These are phyloP conservation scores for Setophaga petechia DNA, from an alignment of 2,113 vertebrate genomes.

Conservation along the genomic window DNA sequence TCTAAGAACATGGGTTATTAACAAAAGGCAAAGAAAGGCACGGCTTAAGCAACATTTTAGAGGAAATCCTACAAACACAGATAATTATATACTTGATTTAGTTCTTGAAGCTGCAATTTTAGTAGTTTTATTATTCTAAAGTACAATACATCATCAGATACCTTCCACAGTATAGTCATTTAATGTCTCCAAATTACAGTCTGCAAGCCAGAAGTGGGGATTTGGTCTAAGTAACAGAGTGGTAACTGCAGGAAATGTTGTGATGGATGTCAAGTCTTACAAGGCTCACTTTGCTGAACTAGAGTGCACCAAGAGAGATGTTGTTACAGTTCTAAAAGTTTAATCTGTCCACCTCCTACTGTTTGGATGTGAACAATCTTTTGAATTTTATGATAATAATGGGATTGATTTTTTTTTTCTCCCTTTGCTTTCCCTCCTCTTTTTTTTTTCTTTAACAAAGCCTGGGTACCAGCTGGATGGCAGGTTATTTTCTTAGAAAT, in stretches of 20 bases:
- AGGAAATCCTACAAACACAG: slow-evolving; percentile 62
- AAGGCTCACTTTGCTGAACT: not conserved
- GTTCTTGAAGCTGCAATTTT: slow-evolving; percentile 42
- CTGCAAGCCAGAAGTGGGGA: slow-evolving; percentile 3
- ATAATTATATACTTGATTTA: slow-evolving; percentile 69
- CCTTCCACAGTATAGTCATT: slow-evolving; percentile 58
- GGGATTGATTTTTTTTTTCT: not conserved
- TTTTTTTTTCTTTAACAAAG: not conserved
- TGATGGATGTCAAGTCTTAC: slow-evolving; percentile 11
- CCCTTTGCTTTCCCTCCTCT: not conserved
- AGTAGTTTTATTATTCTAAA: slow-evolving; percentile 57
- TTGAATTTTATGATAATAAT: slow-evolving; percentile 45
- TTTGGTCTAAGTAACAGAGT: slow-evolving; percentile 42
- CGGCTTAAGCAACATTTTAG: slow-evolving; percentile 57
- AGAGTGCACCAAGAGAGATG: not conserved
- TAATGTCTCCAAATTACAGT: slow-evolving; percentile 54
- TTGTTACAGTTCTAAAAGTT: slow-evolving; percentile 24
- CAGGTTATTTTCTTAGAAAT: slow-evolving; percentile 23
- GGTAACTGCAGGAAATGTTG: slow-evolving; percentile 46
- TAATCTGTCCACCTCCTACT: slow-evolving; percentile 39
- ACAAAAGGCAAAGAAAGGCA: slow-evolving; percentile 35
- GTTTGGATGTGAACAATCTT: slow-evolving; percentile 15
- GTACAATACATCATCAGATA: slow-evolving; percentile 55
- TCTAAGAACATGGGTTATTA: slow-evolving; percentile 21
- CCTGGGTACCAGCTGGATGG: not conserved